phyloP scores from a whole-genome alignment of 1,140 invertebrate genomes.

The Drosophila trapezifrons region DNA sequence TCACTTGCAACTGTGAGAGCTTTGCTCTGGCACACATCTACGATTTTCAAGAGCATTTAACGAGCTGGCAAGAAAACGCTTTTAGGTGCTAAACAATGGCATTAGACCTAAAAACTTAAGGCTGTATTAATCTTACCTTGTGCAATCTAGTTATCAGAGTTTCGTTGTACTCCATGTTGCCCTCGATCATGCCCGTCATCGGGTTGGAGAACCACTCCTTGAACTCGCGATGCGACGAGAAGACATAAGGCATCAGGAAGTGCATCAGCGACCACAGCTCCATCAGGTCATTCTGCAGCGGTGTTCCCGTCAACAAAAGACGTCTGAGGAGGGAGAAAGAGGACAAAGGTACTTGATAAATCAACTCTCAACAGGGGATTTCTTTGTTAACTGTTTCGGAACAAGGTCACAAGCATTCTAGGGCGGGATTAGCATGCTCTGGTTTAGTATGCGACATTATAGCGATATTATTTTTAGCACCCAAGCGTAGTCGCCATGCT shows the following conservation, averaged over 20 bases:
- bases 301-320: slow-evolving; percentile 98
- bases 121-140: slow-evolving; percentile 87
- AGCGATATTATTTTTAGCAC: slow-evolving; percentile 75
- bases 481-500: slow-evolving; percentile 81
- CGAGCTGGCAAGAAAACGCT: slow-evolving; percentile 70
- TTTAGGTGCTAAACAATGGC: slow-evolving; percentile 54
- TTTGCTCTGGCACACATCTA: slow-evolving; percentile 69
- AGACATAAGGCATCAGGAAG: slow-evolving; percentile 99
- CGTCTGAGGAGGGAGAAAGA: slow-evolving; percentile 87
- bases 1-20: not conserved
- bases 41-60: slow-evolving; percentile 74
- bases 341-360: not conserved
- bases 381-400: slow-evolving; percentile 52
- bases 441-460: slow-evolving; percentile 67
- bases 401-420: slow-evolving; percentile 78
- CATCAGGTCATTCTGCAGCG: slow-evolving; percentile 99
- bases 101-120: fast-evolving
- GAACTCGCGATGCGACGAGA: slow-evolving; percentile 98
- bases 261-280: slow-evolving; percentile 99
- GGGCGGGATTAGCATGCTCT: slow-evolving; percentile 66
- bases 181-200: slow-evolving; percentile 99
- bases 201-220: slow-evolving; percentile 99
- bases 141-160: slow-evolving; percentile 97
- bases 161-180: slow-evolving; percentile 97
- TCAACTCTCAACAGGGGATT: not conserved